These are phyloP conservation scores for Sussaba pulchella DNA, from an alignment of 2,888 invertebrate genomes.

Conservation along the genomic window DNA sequence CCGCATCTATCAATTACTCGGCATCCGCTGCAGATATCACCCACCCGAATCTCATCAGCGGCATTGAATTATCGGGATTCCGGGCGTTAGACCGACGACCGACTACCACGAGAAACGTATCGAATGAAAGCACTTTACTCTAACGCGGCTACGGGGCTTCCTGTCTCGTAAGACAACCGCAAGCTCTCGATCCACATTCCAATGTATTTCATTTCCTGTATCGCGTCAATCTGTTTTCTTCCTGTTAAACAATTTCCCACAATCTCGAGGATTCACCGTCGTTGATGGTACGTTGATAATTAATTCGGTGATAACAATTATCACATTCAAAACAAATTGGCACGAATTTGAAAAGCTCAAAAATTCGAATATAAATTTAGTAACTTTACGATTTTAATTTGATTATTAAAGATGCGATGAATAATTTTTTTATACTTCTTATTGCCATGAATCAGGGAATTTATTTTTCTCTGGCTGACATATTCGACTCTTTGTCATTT, in stretches of 20 bases:
- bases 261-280: neutral
- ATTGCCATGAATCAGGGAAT: no score
- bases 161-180: slow-evolving; percentile 42
- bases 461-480: no score
- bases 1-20: slow-evolving; percentile 70
- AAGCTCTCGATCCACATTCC: slow-evolving; percentile 14
- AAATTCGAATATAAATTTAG: no score
- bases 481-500: no score
- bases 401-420: no score
- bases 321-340: no score
- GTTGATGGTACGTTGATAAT: no score
- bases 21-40: slow-evolving; percentile 65
- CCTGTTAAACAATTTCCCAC: neutral
- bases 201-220: slow-evolving; percentile 25
- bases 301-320: no score
- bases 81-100: no score
- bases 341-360: no score
- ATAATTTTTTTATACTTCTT: no score
- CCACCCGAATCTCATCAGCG: slow-evolving; percentile 69
- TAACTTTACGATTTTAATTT: no score
- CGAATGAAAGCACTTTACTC: slow-evolving; percentile 40
- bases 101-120: slow-evolving; percentile 12
- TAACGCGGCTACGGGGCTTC: neutral
- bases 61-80: slow-evolving; percentile 72
- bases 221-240: slow-evolving; percentile 28